phyloP scores from a whole-genome alignment of 1,140 invertebrate species.

The Globodera ellingtonae region DNA sequence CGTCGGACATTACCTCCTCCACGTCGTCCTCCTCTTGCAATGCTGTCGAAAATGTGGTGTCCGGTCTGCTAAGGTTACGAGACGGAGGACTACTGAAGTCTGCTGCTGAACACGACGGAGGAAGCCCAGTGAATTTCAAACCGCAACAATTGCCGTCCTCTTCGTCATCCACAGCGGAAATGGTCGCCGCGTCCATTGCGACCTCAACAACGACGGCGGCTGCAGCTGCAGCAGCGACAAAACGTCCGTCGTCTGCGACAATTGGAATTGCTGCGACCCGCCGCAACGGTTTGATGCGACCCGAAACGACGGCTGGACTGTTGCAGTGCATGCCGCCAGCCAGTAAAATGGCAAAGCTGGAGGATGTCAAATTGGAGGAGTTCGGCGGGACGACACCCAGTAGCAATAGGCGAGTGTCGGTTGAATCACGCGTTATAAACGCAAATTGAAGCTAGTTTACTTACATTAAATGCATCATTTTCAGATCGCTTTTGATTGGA shows the following conservation, averaged over 20 bases:
- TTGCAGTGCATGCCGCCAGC: not conserved
- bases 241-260: slow-evolving; percentile 13
- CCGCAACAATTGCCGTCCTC: not conserved
- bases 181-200: not conserved
- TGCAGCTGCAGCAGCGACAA: not conserved
- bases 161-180: slow-evolving; percentile 6
- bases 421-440: not conserved
- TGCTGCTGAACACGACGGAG: too few species aligned
- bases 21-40: not conserved
- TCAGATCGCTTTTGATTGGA: not conserved
- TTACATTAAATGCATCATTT: not conserved
- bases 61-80: too few species aligned
- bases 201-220: too few species aligned
- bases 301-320: not conserved
- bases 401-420: not conserved
- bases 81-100: too few species aligned
- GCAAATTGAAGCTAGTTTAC: too few species aligned
- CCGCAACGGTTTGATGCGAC: slow-evolving; percentile 20
- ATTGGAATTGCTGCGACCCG: slow-evolving; percentile 20
- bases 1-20: not conserved
- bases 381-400: not conserved
- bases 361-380: not conserved
- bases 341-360: slow-evolving; percentile 18
- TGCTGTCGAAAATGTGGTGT: not conserved
- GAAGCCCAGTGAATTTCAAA: not conserved